A percentile compares a stretch with the other conserved stretches of the same genome.
Conservation (phyloP, 1,140 invertebrate genomes). For the Drosophila nikananu region DNA sequence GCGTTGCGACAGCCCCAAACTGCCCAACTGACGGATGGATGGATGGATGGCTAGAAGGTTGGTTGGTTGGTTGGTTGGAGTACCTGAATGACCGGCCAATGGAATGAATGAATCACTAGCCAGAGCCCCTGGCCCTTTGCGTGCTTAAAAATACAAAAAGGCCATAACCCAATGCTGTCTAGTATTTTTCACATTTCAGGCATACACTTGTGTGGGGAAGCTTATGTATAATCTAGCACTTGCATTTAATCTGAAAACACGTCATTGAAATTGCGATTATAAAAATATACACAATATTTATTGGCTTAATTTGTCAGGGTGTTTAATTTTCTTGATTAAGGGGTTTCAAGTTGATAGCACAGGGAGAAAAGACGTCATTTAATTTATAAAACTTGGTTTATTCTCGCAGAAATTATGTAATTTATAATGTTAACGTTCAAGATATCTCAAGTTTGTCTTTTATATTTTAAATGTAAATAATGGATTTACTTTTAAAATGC, state of each 20-base stretch:
- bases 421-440: too few species aligned
- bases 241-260: slow-evolving; percentile 17
- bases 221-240: slow-evolving; percentile 18
- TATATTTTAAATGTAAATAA: neutral
- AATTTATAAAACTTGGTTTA: neutral
- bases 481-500: neutral
- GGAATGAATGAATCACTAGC: slow-evolving; percentile 76
- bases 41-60: slow-evolving; percentile 18
- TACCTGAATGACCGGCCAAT: slow-evolving; percentile 46
- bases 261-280: slow-evolving; percentile 17
- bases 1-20: slow-evolving; percentile 70
- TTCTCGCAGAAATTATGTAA: neutral
- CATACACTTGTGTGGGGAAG: slow-evolving; percentile 4
- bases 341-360: neutral
- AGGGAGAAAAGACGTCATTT: neutral
- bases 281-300: slow-evolving; percentile 17
- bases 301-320: slow-evolving; percentile 7
- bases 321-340: neutral
- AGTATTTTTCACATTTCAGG: slow-evolving; percentile 1
- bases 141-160: slow-evolving; percentile 16
- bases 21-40: slow-evolving; percentile 46
- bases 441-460: neutral
- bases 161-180: slow-evolving; percentile 1
- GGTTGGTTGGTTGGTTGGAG: slow-evolving; percentile 9
- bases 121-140: slow-evolving; percentile 5